Conservation (phyloP, 2,113 vertebrate genomes). For the Prunella fulvescens region DNA sequence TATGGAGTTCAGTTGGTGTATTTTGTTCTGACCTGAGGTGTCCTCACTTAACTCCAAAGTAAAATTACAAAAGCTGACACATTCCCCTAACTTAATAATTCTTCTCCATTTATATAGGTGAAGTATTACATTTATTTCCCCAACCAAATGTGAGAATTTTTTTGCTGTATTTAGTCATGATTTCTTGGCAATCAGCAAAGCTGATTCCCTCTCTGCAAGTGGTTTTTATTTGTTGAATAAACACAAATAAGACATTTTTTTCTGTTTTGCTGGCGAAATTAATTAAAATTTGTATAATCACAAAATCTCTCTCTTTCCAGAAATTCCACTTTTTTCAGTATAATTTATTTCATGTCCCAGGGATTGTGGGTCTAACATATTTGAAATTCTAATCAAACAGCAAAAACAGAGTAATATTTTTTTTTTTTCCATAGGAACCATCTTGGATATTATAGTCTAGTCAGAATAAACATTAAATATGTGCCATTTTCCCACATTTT, state of each 20-base stretch:
- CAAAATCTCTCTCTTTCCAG: neutral
- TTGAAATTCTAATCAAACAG: slow-evolving; percentile 40
- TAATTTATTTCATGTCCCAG: neutral
- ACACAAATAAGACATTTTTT: neutral
- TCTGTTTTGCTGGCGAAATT: neutral
- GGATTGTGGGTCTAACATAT: neutral
- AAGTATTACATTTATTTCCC: neutral
- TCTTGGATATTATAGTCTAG: neutral
- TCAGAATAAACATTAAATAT: neutral
- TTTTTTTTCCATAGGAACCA: neutral
- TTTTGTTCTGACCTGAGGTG: neutral
- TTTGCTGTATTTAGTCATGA: neutral
- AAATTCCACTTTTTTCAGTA: slow-evolving; percentile 22
- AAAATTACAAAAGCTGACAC: neutral
- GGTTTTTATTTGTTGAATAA: neutral
- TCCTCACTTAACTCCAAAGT: neutral
- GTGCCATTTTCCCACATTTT: neutral
- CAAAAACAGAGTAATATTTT: slow-evolving; percentile 19
- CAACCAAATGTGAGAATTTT: neutral
- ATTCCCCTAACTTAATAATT: neutral
- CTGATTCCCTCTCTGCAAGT: neutral
- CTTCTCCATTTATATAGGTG: neutral
- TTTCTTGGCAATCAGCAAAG: neutral
- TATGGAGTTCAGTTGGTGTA: neutral
- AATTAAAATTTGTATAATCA: slow-evolving; percentile 2